Percentiles rank a stretch among this genome's conserved stretches.
These are phyloP conservation scores for Phlogophora meticulosa DNA, from an alignment of 2,888 invertebrate genomes.

Conservation along the genomic window DNA sequence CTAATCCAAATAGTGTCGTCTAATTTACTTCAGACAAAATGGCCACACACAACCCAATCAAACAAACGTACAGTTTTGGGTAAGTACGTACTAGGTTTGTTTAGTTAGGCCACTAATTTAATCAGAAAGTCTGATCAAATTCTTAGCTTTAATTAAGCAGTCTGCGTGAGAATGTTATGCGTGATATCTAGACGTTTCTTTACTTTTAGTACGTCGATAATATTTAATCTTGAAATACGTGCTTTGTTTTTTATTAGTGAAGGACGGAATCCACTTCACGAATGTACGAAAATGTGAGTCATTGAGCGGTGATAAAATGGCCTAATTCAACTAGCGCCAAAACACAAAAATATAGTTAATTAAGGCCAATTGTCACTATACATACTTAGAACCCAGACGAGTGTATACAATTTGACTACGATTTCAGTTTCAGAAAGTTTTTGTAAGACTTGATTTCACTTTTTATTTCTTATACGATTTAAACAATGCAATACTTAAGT, in stretches of 20 bases:
- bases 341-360: slow-evolving; percentile 33
- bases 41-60: not conserved
- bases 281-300: slow-evolving; percentile 20
- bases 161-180: slow-evolving; percentile 31
- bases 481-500: slow-evolving; percentile 11
- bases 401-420: not conserved
- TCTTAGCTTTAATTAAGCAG: not conserved
- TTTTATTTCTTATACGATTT: slow-evolving; percentile 15
- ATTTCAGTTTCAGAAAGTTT: not conserved
- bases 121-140: slow-evolving; percentile 4
- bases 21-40: not conserved
- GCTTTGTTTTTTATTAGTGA: slow-evolving; percentile 10
- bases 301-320: slow-evolving; percentile 4
- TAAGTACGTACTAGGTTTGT: not conserved
- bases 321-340: slow-evolving; percentile 16
- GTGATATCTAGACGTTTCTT: slow-evolving; percentile 19
- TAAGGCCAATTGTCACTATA: slow-evolving; percentile 36
- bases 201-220: not conserved
- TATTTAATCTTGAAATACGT: slow-evolving; percentile 9
- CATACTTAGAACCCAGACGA: not conserved
- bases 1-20: too few species aligned
- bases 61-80: not conserved
- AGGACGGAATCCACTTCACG: slow-evolving; percentile 7
- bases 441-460: slow-evolving; percentile 21
- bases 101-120: slow-evolving; percentile 7